Base-by-base conservation (phyloP, 2,797 vertebrate genomes). In the Phalloptychus januarius region DNA sequence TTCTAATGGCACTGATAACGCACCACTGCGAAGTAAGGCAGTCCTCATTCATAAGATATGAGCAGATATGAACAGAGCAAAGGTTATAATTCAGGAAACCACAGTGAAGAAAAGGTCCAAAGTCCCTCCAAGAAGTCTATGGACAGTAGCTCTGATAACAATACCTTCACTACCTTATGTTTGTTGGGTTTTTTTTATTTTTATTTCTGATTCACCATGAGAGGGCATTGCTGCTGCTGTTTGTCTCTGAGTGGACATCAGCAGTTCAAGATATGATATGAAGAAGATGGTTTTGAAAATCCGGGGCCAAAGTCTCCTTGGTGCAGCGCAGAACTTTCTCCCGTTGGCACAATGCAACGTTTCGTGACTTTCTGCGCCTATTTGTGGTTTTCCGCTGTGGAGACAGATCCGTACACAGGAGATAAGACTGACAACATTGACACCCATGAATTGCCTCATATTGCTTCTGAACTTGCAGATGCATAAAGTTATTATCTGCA, bases 71-170 rank as follows among this genome's bases (percentile, higher is more conserved):
- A 58, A 76, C n/a, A 23, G 46, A 72, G 65, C 50, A 69, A 74
- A 78, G 86, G 54, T 67, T 69, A 75, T 77, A 71, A 80, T 84
- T 86, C 71, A 89, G 86, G 87, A 89, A 92, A 86, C 79, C 16
- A 40, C 56, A 76, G 84, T 86, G 78, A 84, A 90, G 84, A 83
- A 75, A 73, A 89, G 67, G 84, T 91, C 89, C 87, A 91, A 92
- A 92, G 90, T 92, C 83, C 75, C 71, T 78, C 56, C 44, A 72
- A 88, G 70, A 89, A 88, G 89, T 92, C 90, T 91, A 89, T 81
- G 54, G 88, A 92, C 93, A 93, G 92, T 92, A 94, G 92, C 91
- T 83, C 74, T 88, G 89, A 92, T 92, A 93, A 92, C 56, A 2
- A 23, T 69, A 79, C 38, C 65, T 70, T 44, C 46, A 69, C 75